Evolutionary conservation across 1,140 invertebrate species (phyloP).

Genomic region (Drosophila lini): DNA sequence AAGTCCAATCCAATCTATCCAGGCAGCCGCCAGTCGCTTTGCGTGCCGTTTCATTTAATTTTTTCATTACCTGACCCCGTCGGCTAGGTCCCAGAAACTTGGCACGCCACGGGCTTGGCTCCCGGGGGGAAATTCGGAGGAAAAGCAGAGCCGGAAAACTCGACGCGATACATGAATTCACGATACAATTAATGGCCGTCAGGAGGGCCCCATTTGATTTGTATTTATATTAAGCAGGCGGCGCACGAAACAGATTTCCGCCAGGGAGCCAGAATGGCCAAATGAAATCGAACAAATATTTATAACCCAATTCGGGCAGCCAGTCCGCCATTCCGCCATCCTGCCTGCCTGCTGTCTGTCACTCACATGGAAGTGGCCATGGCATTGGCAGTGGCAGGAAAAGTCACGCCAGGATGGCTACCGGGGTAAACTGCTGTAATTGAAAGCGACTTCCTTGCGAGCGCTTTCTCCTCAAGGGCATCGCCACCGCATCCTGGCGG

Average conservation of each 20-base stretch:
- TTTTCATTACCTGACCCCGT: conserved; percentile 62
- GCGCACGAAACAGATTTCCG: conserved; percentile 61
- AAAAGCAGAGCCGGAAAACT: conserved; percentile 16
- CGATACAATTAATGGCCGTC: conserved; percentile 71
- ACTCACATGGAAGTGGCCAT: conserved; percentile 41
- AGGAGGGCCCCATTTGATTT: conserved; percentile 65
- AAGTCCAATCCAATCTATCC: conserved; percentile 4
- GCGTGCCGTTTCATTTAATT: conserved; percentile 75
- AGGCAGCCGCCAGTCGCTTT: conserved; percentile 25
- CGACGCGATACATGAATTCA: conserved; percentile 46
- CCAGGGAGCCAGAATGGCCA: conserved; percentile 31
- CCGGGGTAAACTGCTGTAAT: conserved; percentile 63
- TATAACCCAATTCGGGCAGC: conserved; percentile 57
- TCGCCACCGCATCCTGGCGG: conserved; percentile 41
- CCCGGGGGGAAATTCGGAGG: conserved; percentile 16
- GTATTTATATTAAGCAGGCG: conserved; percentile 63
- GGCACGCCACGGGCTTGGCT: conserved; percentile 50
- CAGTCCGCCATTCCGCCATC: not conserved
- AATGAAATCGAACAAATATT: conserved; percentile 78
- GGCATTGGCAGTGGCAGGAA: conserved; percentile 59
- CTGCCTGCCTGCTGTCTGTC: conserved; percentile 33
- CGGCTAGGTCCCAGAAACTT: conserved; percentile 48
- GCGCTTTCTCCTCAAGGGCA: conserved; percentile 58
- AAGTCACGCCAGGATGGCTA: conserved; percentile 62
- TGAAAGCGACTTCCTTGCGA: conserved; percentile 75